phyloP scores from a whole-genome alignment of 2,113 vertebrate species.

The Corydoras sp. region DNA sequence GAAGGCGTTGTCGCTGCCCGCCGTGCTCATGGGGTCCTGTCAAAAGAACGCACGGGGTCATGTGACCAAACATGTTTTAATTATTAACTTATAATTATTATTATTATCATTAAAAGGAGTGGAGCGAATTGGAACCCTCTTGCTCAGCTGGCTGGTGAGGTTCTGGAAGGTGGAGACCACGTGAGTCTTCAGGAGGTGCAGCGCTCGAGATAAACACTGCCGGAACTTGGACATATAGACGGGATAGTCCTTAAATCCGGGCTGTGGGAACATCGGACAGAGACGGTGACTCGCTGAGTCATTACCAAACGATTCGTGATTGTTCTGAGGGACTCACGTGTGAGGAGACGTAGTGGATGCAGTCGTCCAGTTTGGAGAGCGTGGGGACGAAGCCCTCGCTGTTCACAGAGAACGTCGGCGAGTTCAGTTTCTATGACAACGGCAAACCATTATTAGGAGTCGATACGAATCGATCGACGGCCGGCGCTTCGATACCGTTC shows the following conservation, averaged over 20 bases:
- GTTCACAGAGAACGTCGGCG: constrained; percentile 87
- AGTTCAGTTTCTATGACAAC: constrained; percentile 85
- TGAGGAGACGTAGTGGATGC: constrained; percentile 90
- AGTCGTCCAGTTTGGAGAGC: constrained; percentile 93
- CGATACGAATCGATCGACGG: no score
- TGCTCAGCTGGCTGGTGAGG: constrained; percentile 86
- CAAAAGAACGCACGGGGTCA: neutral
- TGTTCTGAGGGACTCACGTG: constrained; percentile 73
- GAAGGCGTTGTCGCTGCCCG: constrained; percentile 91
- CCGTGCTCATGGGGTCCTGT: constrained; percentile 81
- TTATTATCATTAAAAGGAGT: no score
- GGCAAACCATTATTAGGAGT: neutral
- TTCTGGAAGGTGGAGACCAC: constrained; percentile 89
- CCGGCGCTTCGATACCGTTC: no score
- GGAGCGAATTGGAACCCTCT: constrained; percentile 70
- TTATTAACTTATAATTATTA: no score
- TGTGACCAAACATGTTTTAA: no score
- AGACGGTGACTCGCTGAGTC: neutral
- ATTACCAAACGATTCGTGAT: neutral
- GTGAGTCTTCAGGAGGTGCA: constrained; percentile 91
- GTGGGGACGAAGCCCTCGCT: constrained; percentile 96
- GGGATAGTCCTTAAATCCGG: constrained; percentile 94
- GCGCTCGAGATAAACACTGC: constrained; percentile 94
- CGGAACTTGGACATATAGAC: constrained; percentile 88
- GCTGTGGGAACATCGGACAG: constrained; percentile 67